A percentile compares a stretch with the other conserved stretches of the same genome.
Evolutionary conservation across 2,797 vertebrate species (phyloP).

Genomic region (Characodon lateralis): DNA sequence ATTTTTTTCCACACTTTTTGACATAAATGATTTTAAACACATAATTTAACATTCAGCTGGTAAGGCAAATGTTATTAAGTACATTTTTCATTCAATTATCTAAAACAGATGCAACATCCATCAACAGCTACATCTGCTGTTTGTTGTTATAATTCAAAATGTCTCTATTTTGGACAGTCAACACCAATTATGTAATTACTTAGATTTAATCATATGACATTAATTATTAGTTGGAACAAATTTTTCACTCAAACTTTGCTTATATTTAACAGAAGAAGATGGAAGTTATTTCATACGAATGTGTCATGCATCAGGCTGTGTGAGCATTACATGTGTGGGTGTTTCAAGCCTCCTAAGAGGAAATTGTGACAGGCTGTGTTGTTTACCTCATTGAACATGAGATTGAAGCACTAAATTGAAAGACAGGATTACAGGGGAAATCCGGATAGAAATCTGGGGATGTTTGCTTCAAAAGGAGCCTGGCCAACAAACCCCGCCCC

Average conservation of each 20-base stretch:
- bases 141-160: constrained; percentile 2
- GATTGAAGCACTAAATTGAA: constrained; percentile 56
- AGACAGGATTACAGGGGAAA: constrained; percentile 62
- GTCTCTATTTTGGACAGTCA: background rate
- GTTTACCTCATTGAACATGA: constrained; percentile 57
- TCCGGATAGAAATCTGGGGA: constrained; percentile 55
- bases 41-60: background rate
- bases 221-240: background rate
- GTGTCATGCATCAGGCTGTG: constrained; percentile 6
- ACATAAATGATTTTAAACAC: background rate
- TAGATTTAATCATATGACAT: background rate
- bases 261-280: constrained; percentile 9
- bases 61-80: background rate
- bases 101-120: background rate
- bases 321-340: constrained; percentile 16
- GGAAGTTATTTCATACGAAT: constrained; percentile 20
- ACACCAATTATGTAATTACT: background rate
- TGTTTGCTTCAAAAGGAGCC: constrained; percentile 46
- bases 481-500: constrained; percentile 50
- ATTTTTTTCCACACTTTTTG: background rate
- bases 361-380: constrained; percentile 41
- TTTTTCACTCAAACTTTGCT: background rate
- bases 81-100: background rate
- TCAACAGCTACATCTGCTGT: background rate
- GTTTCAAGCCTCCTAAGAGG: constrained; percentile 32